Evolutionary conservation across 2,888 invertebrate species (phyloP), one percentile per base, ranked within the genome.

Genomic region (Monopis laevigella): DNA sequence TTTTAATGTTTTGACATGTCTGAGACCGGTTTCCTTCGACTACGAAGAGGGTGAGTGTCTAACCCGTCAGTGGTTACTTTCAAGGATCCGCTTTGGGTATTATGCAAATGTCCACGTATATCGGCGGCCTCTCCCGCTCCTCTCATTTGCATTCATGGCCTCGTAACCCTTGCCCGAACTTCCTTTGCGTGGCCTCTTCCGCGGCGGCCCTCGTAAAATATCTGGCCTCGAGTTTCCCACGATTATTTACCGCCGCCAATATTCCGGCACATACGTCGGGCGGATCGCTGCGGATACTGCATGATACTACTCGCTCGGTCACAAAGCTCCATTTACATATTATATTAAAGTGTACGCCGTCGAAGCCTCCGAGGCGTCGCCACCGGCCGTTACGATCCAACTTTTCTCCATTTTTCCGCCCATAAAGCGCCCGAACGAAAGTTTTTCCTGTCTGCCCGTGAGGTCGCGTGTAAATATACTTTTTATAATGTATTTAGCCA

Each of bases 71-170:
- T n/a, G n/a, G n/a, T n/a, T n/a, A n/a, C n/a, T n/a, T n/a, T n/a
- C n/a, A n/a, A n/a, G n/a, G n/a, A n/a, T n/a, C n/a, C n/a, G n/a
- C n/a, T n/a, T n/a, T 59, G 60, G 65, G 68, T 62, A 71, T 71
- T 77, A 78, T 78, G 74, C 71, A 75, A 78, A 78, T 77, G 64
- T 52, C 59, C 52, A 51, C 60, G 75, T 14, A 11, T 69, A 75
- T 77, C 75, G 73, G 71, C 66, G 18, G 34, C 29, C 12, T 13
- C 41, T 62, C 65, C 61, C 57, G 60, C 56, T 62, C 55, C 61
- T 63, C 74, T 78, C 75, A 78, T 80, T 78, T 80, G 77, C 78
- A 80, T 80, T 78, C 78, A 80, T 78, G 71, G 78, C 74, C 75
- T 71, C 70, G 70, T 74, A 78, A 80, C 77, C 78, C 77, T 74